Conservation (phyloP, 1,140 invertebrate species). For the Panagrolaimus sp. region DNA sequence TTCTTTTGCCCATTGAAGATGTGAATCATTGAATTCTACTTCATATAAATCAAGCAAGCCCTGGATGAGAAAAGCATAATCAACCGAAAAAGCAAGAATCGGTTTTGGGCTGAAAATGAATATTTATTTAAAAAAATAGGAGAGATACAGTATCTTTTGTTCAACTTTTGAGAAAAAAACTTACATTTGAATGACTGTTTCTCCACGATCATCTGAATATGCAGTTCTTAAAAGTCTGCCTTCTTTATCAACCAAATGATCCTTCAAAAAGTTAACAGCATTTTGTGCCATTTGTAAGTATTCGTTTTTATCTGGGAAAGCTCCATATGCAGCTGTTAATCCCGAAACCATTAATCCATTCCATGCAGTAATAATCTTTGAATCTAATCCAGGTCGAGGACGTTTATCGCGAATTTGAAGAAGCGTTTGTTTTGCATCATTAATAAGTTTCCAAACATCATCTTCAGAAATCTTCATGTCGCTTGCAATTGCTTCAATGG, state of each 20-base stretch:
- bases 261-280: conserved; percentile 73
- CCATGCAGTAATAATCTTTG: conserved; percentile 85
- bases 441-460: conserved; percentile 67
- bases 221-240: conserved; percentile 71
- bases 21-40: conserved; percentile 71
- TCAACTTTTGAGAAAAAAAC: not conserved
- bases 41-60: conserved; percentile 81
- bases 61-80: conserved; percentile 82
- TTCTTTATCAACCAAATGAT: conserved; percentile 68
- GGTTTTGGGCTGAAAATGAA: conserved; percentile 63
- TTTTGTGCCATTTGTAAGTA: conserved; percentile 72
- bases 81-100: conserved; percentile 79
- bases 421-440: conserved; percentile 69
- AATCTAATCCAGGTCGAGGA: conserved; percentile 80
- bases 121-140: conserved; percentile 10
- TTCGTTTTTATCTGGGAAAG: conserved; percentile 62
- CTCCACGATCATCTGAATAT: conserved; percentile 69
- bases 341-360: conserved; percentile 85
- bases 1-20: conserved; percentile 73
- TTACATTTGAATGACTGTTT: conserved; percentile 65
- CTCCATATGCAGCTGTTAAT: conserved; percentile 71
- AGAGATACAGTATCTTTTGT: too few species aligned
- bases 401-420: conserved; percentile 70
- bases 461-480: conserved; percentile 69
- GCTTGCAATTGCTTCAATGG: conserved; percentile 69